Percentiles rank a stretch among this genome's conserved stretches.
These are phyloP conservation scores for Ptychodera flava DNA, from an alignment of 35 echinoderm and acorn worm genomes.

Conservation along the genomic window DNA sequence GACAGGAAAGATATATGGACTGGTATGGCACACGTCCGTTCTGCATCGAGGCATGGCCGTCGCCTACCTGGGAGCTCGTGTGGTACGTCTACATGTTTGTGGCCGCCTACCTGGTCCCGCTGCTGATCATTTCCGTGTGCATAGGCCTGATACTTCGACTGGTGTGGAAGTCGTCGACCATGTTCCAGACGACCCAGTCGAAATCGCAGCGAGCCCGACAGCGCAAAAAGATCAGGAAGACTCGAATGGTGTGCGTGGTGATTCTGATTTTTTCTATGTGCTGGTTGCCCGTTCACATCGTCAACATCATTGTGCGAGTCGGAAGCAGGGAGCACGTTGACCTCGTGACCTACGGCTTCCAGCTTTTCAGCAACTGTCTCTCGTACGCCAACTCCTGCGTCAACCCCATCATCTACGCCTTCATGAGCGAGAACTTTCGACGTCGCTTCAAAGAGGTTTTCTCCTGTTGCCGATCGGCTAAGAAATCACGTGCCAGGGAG, in stretches of 20 bases:
- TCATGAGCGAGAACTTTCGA: constrained; percentile 84
- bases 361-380: constrained; percentile 29
- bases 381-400: constrained; percentile 76
- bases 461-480: constrained; percentile 16
- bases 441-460: constrained; percentile 58
- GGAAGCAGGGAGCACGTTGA: constrained; percentile 6
- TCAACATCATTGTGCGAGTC: constrained; percentile 49
- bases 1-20: constrained; percentile 12
- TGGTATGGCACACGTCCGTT: background rate
- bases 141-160: background rate
- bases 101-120: constrained; percentile 64
- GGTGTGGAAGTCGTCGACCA: background rate
- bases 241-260: constrained; percentile 83
- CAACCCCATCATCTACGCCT: constrained; percentile 80
- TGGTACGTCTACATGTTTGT: constrained; percentile 61
- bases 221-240: constrained; percentile 50
- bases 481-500: background rate
- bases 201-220: background rate
- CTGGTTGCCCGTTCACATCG: constrained; percentile 73
- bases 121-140: constrained; percentile 70
- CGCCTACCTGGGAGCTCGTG: background rate
- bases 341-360: constrained; percentile 26
- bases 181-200: background rate
- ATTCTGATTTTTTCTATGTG: constrained; percentile 70
- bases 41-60: constrained; percentile 64